Base-by-base conservation (phyloP, 2,113 vertebrate genomes). In the Catagonus wagneri region DNA sequence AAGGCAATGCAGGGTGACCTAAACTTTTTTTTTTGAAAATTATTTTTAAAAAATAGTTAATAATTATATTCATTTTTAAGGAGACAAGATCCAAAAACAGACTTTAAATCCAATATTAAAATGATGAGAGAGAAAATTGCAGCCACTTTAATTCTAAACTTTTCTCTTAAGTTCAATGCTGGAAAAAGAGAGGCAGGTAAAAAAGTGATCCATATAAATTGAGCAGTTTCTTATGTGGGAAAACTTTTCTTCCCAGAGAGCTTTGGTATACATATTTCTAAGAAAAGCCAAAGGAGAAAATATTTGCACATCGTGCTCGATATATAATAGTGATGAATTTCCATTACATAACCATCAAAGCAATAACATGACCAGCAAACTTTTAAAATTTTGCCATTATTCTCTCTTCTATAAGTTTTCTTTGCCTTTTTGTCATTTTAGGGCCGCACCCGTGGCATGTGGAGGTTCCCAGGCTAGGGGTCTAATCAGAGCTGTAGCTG, bases 1-100 rank as follows among this genome's bases (percentile, higher is more conserved):
- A 91, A 93, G 93, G 72, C 44, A 34, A 85, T n/a, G 56, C 29
- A 93, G 36, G 34, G 14, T 50, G 36, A 94, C 71, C n/a, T 75
- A 54, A 93, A 84, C 4, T 29, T 88, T 63, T 75, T 75, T 90
- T 88, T 22, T 44, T 44, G 44, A 54, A 93, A 84, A 6, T 29
- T 88, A 68, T 75, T 96, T 90, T 88, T 22, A 6, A 93, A 87
- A 83, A 84, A 1, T 80, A 81, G 29, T 60, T 91, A 74, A 83
- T 36, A 65, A 76, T 83, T 89, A 25, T 52, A 36, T 78, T 93
- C 22, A 65, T 76, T 85, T 72, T 92, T 96, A 93, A 93, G 19
- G 13, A 89, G 68, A 92, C 8, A 89, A 78, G 66, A 86, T 93
- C 93, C 93, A 96, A 95, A 29, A 11, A 22, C 50, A 80, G 1